Base-by-base conservation (phyloP, 1,140 invertebrate genomes). In the Drosophila sp. region DNA sequence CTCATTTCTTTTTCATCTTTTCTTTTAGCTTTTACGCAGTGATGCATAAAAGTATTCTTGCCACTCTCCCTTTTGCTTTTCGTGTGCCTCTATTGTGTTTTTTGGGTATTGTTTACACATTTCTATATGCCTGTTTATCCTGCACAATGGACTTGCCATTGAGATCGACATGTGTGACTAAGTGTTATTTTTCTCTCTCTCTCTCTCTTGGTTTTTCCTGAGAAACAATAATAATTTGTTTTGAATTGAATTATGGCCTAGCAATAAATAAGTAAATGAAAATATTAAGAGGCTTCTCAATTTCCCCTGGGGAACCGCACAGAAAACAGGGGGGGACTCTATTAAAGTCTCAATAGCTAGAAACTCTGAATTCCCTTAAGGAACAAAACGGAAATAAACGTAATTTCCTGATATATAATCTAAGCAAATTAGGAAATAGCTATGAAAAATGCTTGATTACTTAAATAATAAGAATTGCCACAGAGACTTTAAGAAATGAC, bases 161-260 rank as follows among this genome's bases (percentile, higher is more conserved):
- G 44, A 47, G 17, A 47, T 50, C 23, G 44, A 27, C 44, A 50
- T 50, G 44, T 50, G 44, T 50, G 44, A 50, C 44, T 50, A 50
- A 50, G 44, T 50, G 44, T 50, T 50, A 8, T 25, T 50, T 50
- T 50, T 23, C 44, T 41, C n/a, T 41, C 11, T 41, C n/a, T 41
- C 11, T 17, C 17, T 17, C 17, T 17, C 17, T 17, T 17, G 17
- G 17, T 41, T 41, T 17, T 41, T 41, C 11, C 40, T 50, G 44
- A 10, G 7, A 50, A 50, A 50, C 44, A 50, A 50, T 27, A 50
- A 50, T 50, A 50, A 50, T 50, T 50, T 50, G 23, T 10, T 50
- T 50, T 50, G 44, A 50, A 50, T 50, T 50, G 44, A 50, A 50
- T 50, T 50, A 50, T 50, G 44, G 44, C 44, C 44, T 27, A 27